phyloP scores from a whole-genome alignment of 2,797 vertebrate species.

The Oryzias dopingdopingensis region DNA sequence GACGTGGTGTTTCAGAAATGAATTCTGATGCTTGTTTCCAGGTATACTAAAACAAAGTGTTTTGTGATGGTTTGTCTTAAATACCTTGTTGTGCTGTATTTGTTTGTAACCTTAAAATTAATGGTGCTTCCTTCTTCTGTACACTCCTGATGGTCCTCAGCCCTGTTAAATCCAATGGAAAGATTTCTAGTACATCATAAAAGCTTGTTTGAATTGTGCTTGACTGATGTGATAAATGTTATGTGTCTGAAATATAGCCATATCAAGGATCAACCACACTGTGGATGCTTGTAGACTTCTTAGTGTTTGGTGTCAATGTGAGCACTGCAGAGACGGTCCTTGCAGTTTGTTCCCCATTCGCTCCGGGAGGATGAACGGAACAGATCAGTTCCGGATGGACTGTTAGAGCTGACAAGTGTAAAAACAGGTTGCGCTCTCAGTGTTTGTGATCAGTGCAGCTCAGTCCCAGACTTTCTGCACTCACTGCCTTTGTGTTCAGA shows the following conservation, averaged over 20 bases:
- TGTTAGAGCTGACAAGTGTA: conserved; percentile 37
- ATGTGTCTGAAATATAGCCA: conserved; percentile 51
- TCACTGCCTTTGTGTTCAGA: conserved; percentile 31
- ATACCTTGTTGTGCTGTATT: conserved; percentile 28
- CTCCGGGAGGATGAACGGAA: conserved; percentile 66
- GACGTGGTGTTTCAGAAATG: conserved; percentile 24
- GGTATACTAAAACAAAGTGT: conserved; percentile 21
- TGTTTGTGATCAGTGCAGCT: conserved; percentile 39
- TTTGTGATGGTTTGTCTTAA: conserved; percentile 17
- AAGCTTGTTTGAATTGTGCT: conserved; percentile 24
- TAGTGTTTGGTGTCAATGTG: conserved; percentile 18
- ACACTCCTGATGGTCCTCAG: conserved; percentile 42
- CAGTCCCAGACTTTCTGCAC: conserved; percentile 16
- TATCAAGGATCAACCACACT: conserved; percentile 18
- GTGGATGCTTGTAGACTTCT: conserved; percentile 35
- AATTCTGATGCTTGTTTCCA: conserved; percentile 9
- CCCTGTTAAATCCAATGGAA: conserved; percentile 42
- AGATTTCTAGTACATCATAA: conserved; percentile 26
- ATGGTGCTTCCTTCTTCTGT: conserved; percentile 67
- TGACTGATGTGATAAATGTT: conserved; percentile 37
- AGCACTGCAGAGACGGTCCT: conserved; percentile 28
- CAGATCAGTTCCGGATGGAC: conserved; percentile 40
- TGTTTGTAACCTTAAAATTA: conserved; percentile 52
- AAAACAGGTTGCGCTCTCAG: conserved; percentile 25
- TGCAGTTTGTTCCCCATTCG: conserved; percentile 40